Percentiles rank a stretch among this genome's conserved stretches.
phyloP scores from a whole-genome alignment of 1,140 invertebrate species.

The Cepaea nemoralis region DNA sequence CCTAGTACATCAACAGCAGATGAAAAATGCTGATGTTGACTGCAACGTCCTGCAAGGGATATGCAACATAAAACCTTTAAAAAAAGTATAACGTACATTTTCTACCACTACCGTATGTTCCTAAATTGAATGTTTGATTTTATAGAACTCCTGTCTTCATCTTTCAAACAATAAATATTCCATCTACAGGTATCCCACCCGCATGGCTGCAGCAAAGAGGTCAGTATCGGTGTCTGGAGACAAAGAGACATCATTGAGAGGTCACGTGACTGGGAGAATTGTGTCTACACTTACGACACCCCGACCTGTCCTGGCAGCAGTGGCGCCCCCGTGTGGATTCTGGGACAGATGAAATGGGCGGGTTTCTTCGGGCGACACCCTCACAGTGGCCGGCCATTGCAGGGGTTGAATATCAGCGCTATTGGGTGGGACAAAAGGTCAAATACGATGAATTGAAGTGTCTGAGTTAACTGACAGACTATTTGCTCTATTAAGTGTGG shows the following conservation, averaged over 20 bases:
- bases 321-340: slow-evolving; percentile 36
- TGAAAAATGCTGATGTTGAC: no score
- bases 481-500: no score
- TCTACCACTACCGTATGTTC: no score
- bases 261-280: slow-evolving; percentile 26
- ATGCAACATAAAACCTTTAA: no score
- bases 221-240: slow-evolving; percentile 20
- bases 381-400: slow-evolving; percentile 22
- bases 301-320: slow-evolving; percentile 37
- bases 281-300: slow-evolving; percentile 37
- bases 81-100: no score
- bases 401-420: slow-evolving; percentile 26
- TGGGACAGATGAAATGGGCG: slow-evolving; percentile 32
- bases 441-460: no score
- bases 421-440: slow-evolving; percentile 27
- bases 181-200: slow-evolving; percentile 25
- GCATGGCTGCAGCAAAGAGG: slow-evolving; percentile 32
- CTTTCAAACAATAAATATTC: no score
- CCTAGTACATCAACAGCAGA: no score
- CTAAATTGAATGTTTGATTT: no score
- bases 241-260: slow-evolving; percentile 21
- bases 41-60: no score
- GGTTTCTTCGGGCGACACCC: slow-evolving; percentile 31
- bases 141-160: no score
- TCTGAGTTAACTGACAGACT: no score